phyloP scores from a whole-genome alignment of 1,140 invertebrate species.

The Wasmannia auropunctata region DNA sequence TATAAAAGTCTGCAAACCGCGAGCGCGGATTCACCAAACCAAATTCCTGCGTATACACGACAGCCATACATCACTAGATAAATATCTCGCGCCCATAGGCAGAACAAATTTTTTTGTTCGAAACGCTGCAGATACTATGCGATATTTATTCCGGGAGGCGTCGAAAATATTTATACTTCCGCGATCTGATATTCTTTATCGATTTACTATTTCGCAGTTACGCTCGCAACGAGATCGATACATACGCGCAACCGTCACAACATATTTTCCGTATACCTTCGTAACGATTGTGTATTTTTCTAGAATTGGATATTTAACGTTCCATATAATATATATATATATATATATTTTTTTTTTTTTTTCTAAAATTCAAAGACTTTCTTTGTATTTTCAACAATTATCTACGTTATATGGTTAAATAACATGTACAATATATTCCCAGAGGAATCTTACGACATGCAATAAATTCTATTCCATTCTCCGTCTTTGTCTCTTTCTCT shows the following conservation, averaged over 20 bases:
- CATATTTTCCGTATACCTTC: background rate
- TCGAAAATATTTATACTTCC: conserved; percentile 47
- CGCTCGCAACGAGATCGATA: background rate
- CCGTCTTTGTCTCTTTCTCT: background rate
- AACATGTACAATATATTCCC: background rate
- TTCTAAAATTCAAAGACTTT: background rate
- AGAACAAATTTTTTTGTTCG: conserved; percentile 30
- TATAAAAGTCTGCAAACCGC: conserved; percentile 35
- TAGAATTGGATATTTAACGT: background rate
- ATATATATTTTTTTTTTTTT: background rate
- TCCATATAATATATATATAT: too few species aligned
- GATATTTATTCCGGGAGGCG: conserved; percentile 44
- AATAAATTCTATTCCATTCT: conserved; percentile 36
- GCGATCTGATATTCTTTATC: conserved; percentile 36
- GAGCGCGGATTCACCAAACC: conserved; percentile 5
- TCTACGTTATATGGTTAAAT: background rate
- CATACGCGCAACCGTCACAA: background rate
- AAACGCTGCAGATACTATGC: conserved; percentile 7
- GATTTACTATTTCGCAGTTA: conserved; percentile 24
- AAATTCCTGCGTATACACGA: conserved; percentile 13
- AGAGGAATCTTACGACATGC: background rate
- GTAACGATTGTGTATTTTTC: background rate
- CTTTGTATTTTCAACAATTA: conserved; percentile 2
- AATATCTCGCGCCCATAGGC: conserved; percentile 37
- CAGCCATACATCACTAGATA: conserved; percentile 38